These are phyloP conservation scores for Petrolisthes manimaculis DNA, from an alignment of 2,888 invertebrate species.

Conservation along the genomic window DNA sequence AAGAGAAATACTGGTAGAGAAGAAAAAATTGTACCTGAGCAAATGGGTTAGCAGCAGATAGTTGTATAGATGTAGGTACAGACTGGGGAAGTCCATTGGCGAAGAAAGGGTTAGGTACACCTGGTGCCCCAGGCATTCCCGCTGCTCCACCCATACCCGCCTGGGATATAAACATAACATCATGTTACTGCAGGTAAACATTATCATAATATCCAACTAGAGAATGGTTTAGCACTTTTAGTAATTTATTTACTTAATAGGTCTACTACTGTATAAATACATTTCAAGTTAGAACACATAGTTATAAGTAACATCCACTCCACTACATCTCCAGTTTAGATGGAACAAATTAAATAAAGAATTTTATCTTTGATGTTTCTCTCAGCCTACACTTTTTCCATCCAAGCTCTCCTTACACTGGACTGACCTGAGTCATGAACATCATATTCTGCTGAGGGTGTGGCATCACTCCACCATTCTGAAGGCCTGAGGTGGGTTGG, in stretches of 20 bases:
- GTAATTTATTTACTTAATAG: too few relatives aligned
- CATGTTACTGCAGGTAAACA: neutral
- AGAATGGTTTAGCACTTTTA: too few relatives aligned
- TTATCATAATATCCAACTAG: neutral
- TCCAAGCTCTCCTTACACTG: neutral
- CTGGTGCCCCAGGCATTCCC: slow-evolving; percentile 42
- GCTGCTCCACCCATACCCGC: neutral
- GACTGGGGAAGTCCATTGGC: slow-evolving; percentile 52
- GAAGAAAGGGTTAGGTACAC: slow-evolving; percentile 52
- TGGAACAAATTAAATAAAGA: neutral
- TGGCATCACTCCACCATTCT: slow-evolving; percentile 45
- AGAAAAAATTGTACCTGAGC: slow-evolving; percentile 52
- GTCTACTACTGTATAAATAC: too few relatives aligned
- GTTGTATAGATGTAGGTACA: slow-evolving; percentile 53
- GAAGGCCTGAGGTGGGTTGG: slow-evolving; percentile 37
- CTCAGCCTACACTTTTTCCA: neutral
- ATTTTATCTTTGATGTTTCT: neutral
- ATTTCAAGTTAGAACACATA: too few relatives aligned
- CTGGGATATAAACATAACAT: neutral
- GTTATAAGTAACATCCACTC: too few relatives aligned
- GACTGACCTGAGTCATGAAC: slow-evolving; percentile 49
- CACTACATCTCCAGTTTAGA: too few relatives aligned
- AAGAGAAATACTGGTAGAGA: neutral
- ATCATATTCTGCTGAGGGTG: slow-evolving; percentile 52
- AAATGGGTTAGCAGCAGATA: slow-evolving; percentile 63